Conservation (phyloP, 2,888 invertebrate species). For the Lypha dubia region DNA sequence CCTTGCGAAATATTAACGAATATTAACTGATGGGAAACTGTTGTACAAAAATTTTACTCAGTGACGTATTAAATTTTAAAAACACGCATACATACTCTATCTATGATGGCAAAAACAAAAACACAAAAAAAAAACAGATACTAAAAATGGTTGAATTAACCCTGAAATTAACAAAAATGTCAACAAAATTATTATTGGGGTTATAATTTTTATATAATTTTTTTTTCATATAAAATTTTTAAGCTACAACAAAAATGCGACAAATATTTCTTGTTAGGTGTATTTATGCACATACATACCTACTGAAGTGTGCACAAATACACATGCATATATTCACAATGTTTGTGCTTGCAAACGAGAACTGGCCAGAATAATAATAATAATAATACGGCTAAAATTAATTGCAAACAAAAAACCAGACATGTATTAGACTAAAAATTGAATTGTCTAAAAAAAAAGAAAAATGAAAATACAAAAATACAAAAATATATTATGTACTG, state of each 20-base stretch:
- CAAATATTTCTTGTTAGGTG: conserved; percentile 65
- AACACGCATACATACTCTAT: conserved; percentile 58
- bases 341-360: conserved; percentile 15
- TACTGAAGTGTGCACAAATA: not conserved
- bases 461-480: not conserved
- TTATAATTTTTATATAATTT: conserved; percentile 26
- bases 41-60: conserved; percentile 12
- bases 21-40: conserved; percentile 38
- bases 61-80: conserved; percentile 45
- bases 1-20: conserved; percentile 24
- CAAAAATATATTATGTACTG: too few relatives aligned
- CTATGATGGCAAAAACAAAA: too few relatives aligned
- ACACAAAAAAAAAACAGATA: not conserved
- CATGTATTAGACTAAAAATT: conserved; percentile 54
- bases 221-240: conserved; percentile 1
- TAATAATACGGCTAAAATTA: conserved; percentile 52
- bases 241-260: conserved; percentile 65
- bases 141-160: conserved; percentile 52
- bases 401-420: conserved; percentile 45
- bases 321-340: not conserved
- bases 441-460: conserved; percentile 12
- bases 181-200: conserved; percentile 54
- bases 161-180: conserved; percentile 69
- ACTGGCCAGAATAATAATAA: too few relatives aligned
- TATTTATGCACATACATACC: not conserved